Percentiles rank a stretch among this genome's conserved stretches.
These are phyloP conservation scores for Centropristis striata DNA, from an alignment of 2,113 vertebrate genomes.

Conservation along the genomic window DNA sequence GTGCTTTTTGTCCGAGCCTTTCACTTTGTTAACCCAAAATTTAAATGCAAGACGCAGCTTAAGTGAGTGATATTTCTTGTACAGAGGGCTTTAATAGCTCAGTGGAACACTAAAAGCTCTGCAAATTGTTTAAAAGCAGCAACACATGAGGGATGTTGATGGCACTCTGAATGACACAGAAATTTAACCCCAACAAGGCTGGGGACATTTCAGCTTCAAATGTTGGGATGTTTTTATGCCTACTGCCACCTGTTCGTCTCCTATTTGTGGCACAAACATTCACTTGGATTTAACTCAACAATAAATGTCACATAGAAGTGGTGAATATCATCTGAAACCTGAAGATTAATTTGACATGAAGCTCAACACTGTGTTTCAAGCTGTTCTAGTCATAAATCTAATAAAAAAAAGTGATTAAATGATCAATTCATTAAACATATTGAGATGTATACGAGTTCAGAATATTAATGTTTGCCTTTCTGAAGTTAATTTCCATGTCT, in stretches of 20 bases:
- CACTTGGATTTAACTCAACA: no score
- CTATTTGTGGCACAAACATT: no score
- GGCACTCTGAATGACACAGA: background rate
- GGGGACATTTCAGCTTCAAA: background rate
- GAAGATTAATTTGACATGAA: no score
- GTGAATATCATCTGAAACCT: no score
- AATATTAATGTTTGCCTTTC: no score
- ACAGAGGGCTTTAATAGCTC: constrained; percentile 1
- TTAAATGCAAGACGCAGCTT: constrained; percentile 1
- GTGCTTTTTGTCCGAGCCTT: constrained; percentile 6
- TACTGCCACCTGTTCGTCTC: background rate
- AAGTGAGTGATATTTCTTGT: constrained; percentile 2
- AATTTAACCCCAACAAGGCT: background rate
- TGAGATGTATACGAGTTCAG: no score
- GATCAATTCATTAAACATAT: no score
- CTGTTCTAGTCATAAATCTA: no score
- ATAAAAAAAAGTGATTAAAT: no score
- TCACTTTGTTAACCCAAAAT: constrained; percentile 15
- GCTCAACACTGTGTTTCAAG: no score
- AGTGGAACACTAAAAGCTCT: constrained; percentile 47
- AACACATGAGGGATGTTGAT: constrained; percentile 39
- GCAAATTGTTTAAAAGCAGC: constrained; percentile 70
- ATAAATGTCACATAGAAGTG: no score
- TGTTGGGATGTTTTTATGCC: background rate
- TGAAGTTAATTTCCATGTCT: no score